phyloP scores from a whole-genome alignment of 2,888 invertebrate genomes.

The Tiliacea aurago region DNA sequence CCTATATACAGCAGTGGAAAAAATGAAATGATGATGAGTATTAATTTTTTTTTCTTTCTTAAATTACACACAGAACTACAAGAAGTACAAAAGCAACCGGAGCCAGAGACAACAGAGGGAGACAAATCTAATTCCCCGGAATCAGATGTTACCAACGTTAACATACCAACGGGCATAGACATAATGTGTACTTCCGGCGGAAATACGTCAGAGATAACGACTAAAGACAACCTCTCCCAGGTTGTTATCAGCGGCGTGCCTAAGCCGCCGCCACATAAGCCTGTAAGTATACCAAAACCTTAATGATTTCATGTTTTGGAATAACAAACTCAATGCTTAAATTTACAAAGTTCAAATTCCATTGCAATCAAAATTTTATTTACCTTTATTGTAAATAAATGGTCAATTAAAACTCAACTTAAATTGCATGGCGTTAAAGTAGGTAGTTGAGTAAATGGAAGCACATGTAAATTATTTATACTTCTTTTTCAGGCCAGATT shows the following conservation, averaged over 20 bases:
- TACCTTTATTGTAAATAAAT: not conserved
- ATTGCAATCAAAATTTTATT: not conserved
- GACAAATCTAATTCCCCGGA: constrained; percentile 2
- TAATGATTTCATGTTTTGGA: not conserved
- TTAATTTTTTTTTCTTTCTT: not conserved
- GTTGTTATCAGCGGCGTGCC: constrained; percentile 72
- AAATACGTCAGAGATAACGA: constrained; percentile 66
- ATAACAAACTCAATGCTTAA: not conserved
- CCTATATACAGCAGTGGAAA: no score
- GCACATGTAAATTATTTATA: not conserved
- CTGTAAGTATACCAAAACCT: constrained; percentile 60
- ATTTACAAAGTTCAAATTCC: not conserved
- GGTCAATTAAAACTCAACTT: not conserved
- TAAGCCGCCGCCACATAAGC: constrained; percentile 66
- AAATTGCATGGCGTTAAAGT: not conserved
- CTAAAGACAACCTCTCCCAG: constrained; percentile 65
- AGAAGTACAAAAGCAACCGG: constrained; percentile 37
- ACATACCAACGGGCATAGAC: constrained; percentile 67
- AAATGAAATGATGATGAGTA: no score
- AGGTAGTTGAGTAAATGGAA: not conserved
- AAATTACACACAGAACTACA: constrained; percentile 37
- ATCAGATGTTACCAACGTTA: constrained; percentile 56
- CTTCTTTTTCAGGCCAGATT: constrained; percentile 66
- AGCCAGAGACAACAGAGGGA: not conserved
- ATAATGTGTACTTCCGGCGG: constrained; percentile 67